Evolutionary conservation across 2,113 vertebrate genomes (phyloP).

Genomic region (Callipepla squamata): DNA sequence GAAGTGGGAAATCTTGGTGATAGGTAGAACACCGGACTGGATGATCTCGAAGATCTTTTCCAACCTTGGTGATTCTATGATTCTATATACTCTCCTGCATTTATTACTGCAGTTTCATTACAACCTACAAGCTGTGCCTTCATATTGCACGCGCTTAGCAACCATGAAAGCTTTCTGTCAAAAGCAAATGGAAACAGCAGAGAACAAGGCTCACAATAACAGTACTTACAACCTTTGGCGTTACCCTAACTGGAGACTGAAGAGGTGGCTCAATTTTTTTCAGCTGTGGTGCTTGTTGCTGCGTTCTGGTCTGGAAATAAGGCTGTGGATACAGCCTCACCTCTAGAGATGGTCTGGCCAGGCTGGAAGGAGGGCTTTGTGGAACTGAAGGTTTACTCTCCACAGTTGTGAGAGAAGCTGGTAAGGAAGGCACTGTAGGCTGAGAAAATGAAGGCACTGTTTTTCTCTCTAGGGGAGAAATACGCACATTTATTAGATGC

Average conservation of each 20-base stretch:
- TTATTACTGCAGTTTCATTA: not conserved
- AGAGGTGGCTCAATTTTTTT: conserved; percentile 76
- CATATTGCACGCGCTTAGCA: fast-evolving
- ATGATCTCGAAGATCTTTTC: too few species aligned
- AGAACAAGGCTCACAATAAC: not conserved
- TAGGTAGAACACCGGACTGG: too few species aligned
- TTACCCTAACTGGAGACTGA: conserved; percentile 76
- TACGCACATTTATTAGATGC: not conserved
- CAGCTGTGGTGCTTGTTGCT: conserved; percentile 78
- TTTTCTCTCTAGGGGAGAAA: conserved; percentile 87
- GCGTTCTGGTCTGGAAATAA: conserved; percentile 78
- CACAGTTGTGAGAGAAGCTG: conserved; percentile 74
- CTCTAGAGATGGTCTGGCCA: conserved; percentile 78
- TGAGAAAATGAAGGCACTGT: conserved; percentile 92
- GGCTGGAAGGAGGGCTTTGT: conserved; percentile 85
- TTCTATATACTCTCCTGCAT: not conserved
- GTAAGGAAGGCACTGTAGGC: conserved; percentile 91
- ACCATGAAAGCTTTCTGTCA: not conserved
- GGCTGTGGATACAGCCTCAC: conserved; percentile 84
- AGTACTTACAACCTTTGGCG: conserved; percentile 86
- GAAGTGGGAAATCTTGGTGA: too few species aligned
- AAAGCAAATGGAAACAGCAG: not conserved
- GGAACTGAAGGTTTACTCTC: conserved; percentile 80
- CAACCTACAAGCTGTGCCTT: not conserved
- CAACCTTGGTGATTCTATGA: too few species aligned